These are phyloP conservation scores for Drosophila limbata DNA, from an alignment of 2,888 invertebrate genomes.

Conservation along the genomic window DNA sequence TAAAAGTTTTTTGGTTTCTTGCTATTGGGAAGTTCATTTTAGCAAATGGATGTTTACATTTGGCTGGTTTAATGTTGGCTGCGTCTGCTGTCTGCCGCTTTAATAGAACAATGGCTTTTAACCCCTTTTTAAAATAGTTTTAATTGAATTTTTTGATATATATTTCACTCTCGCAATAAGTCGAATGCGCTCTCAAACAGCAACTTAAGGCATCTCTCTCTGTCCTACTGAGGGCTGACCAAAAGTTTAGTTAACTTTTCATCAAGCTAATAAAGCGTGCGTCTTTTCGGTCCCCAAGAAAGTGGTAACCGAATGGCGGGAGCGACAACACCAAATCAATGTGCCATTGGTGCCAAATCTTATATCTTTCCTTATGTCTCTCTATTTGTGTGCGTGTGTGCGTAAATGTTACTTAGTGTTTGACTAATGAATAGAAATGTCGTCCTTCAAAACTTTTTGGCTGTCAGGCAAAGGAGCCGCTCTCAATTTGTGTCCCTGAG, in stretches of 20 bases:
- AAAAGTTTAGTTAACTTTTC: slow-evolving; percentile 72
- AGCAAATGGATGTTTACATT: slow-evolving; percentile 34
- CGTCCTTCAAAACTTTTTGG: slow-evolving; percentile 70
- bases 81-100: slow-evolving; percentile 7
- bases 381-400: slow-evolving; percentile 10
- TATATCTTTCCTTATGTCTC: slow-evolving; percentile 29
- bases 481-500: slow-evolving; percentile 35
- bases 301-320: slow-evolving; percentile 43
- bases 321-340: slow-evolving; percentile 67
- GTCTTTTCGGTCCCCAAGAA: slow-evolving; percentile 48
- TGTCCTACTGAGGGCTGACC: slow-evolving; percentile 15
- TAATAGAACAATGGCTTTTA: slow-evolving; percentile 38
- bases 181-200: slow-evolving; percentile 10
- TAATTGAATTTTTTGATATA: slow-evolving; percentile 59
- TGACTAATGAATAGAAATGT: slow-evolving; percentile 77
- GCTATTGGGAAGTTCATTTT: not conserved
- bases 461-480: slow-evolving; percentile 37
- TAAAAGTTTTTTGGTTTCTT: not conserved
- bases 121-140: slow-evolving; percentile 55
- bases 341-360: slow-evolving; percentile 43
- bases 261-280: slow-evolving; percentile 69
- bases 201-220: slow-evolving; percentile 15
- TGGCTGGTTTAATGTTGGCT: slow-evolving; percentile 11
- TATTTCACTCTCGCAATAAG: slow-evolving; percentile 3
- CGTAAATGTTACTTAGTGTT: slow-evolving; percentile 38